These are phyloP conservation scores for Cryptocheilus praepositus DNA, from an alignment of 2,888 invertebrate species.

Conservation along the genomic window DNA sequence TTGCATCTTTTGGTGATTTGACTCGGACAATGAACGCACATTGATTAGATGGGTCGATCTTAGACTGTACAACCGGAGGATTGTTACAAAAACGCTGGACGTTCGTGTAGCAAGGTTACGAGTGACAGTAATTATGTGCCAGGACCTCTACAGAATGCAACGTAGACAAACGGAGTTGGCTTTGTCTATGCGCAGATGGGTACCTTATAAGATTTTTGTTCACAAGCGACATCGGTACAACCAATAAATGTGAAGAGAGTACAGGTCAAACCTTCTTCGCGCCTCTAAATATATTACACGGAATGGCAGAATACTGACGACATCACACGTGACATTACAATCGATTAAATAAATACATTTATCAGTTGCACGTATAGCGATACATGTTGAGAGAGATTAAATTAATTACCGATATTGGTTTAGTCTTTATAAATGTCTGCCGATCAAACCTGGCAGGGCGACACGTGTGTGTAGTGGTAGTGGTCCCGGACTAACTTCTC, in stretches of 20 bases:
- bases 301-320: no score
- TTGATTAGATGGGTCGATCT: not conserved
- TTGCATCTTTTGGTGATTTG: not conserved
- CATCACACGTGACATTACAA: no score
- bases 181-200: no score
- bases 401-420: constrained; percentile 42
- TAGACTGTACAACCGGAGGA: no score
- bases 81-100: not conserved
- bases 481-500: constrained; percentile 74
- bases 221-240: constrained; percentile 27
- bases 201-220: no score
- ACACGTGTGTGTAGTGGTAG: constrained; percentile 80
- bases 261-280: no score
- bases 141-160: constrained; percentile 34
- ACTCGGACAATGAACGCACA: not conserved
- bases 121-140: constrained; percentile 31
- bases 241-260: constrained; percentile 36
- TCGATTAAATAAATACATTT: constrained; percentile 41
- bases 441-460: constrained; percentile 80
- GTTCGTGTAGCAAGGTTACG: not conserved
- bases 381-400: constrained; percentile 37
- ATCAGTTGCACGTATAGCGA: constrained; percentile 43
- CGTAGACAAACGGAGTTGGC: not conserved
- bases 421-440: constrained; percentile 76
- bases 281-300: no score